Evolutionary conservation across 2,888 invertebrate species (phyloP).

Genomic region (Gnatocerus cornutus): DNA sequence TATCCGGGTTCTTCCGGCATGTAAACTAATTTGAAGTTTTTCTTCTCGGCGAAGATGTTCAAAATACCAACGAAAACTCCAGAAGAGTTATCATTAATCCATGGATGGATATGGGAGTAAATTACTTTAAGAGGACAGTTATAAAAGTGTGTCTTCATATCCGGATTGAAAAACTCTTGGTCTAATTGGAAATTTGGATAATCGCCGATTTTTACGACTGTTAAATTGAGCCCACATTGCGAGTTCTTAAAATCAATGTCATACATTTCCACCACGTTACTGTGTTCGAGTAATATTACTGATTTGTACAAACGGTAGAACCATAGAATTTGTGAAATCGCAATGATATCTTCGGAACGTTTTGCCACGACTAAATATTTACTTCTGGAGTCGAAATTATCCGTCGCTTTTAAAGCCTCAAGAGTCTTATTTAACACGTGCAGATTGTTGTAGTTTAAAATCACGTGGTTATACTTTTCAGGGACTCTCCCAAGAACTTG

Average conservation of each 20-base stretch:
- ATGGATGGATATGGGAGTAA: conserved; percentile 18
- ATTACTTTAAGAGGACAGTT: conserved; percentile 43
- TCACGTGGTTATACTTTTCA: conserved; percentile 33
- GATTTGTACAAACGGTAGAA: conserved; percentile 46
- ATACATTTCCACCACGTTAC: conserved; percentile 24
- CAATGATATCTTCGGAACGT: neutral
- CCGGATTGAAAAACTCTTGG: conserved; percentile 10
- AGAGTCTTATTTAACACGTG: conserved; percentile 37
- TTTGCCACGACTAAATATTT: conserved; percentile 37
- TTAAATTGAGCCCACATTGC: conserved; percentile 35
- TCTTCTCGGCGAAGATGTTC: conserved; percentile 32
- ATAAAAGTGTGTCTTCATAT: conserved; percentile 40
- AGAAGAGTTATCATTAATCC: conserved; percentile 32
- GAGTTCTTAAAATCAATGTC: conserved; percentile 43
- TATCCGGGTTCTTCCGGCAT: conserved; percentile 41
- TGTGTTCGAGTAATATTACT: conserved; percentile 28
- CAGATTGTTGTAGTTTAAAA: conserved; percentile 19
- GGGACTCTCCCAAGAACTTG: conserved; percentile 5
- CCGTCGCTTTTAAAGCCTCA: conserved; percentile 7
- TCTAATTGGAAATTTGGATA: conserved; percentile 15
- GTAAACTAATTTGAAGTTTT: conserved; percentile 22
- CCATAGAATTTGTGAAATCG: conserved; percentile 33
- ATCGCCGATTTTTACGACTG: conserved; percentile 2
- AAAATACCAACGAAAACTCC: conserved; percentile 41
- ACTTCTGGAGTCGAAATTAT: conserved; percentile 45